Evolutionary conservation across 2,113 vertebrate species (phyloP).

Genomic region (Platichthys flesus): DNA sequence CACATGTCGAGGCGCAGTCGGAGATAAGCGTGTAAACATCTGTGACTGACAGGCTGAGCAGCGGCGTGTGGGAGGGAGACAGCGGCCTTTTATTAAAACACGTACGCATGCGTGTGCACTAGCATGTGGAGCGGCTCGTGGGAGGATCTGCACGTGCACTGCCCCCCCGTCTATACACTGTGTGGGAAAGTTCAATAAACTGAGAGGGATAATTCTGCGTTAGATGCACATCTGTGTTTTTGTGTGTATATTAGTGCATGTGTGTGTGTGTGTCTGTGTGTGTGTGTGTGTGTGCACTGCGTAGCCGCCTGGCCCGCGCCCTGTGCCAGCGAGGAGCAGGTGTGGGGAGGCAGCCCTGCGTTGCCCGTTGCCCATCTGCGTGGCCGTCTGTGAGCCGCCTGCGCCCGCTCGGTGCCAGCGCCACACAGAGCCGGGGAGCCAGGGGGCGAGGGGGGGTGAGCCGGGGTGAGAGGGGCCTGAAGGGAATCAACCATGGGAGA

Average conservation of each 20-base stretch:
- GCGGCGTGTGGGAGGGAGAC: constrained; percentile 64
- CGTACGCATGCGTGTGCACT: constrained; percentile 35
- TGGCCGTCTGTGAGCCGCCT: constrained; percentile 85
- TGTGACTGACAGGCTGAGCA: constrained; percentile 75
- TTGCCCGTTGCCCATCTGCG: constrained; percentile 87
- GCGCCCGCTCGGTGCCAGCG: constrained; percentile 82
- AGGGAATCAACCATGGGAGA: constrained; percentile 79
- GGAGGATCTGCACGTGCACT: constrained; percentile 43
- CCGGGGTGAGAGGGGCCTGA: constrained; percentile 72
- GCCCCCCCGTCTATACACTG: constrained; percentile 11
- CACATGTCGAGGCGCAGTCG: constrained; percentile 71
- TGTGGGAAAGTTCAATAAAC: constrained; percentile 68
- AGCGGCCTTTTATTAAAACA: constrained; percentile 51
- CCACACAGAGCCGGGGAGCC: constrained; percentile 71
- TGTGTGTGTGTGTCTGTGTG: constrained; percentile 16
- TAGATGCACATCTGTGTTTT: constrained; percentile 70
- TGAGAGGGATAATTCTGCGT: constrained; percentile 55
- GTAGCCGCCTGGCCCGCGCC: constrained; percentile 56
- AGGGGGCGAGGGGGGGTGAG: constrained; percentile 62
- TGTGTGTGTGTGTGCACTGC: constrained; percentile 44
- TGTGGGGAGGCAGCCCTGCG: constrained; percentile 82
- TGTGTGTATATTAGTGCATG: constrained; percentile 15
- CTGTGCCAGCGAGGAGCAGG: constrained; percentile 85
- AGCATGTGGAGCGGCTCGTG: constrained; percentile 27
- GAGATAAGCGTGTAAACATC: constrained; percentile 78